Evolutionary conservation across 2,113 vertebrate species (phyloP), one percentile per base, ranked within the genome.

Genomic region (Takifugu bimaculatus): DNA sequence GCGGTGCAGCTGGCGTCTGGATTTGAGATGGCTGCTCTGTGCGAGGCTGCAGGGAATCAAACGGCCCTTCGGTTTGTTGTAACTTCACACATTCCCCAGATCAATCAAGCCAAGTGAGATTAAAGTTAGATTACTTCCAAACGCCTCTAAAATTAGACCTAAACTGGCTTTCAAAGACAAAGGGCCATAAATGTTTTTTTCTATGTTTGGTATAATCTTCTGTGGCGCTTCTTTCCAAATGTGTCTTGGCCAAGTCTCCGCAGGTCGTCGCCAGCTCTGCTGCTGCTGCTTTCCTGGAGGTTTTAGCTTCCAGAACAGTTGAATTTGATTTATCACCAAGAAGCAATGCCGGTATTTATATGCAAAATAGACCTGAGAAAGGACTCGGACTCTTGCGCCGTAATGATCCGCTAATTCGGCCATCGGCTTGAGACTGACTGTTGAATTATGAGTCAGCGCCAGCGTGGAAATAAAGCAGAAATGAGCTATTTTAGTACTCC

Each of bases 61-160:
- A 13, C 39, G 43, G 43, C 32, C 2, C 32, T 44, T 2, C 28
- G 2, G 43, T 57, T 42, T 20, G 13, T 15, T 45, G 42, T 35
- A 4, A 14, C 28, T 42, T 48, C 13, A 48, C 20, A n/a, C 26
- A 6, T 55, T 13, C 54, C 45, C 54, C n/a, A 20, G 11, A 70
- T 54, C 25, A 7, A 13, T 45, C 2, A 35, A 39, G 28, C 25
- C 25, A 48, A 6, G 35, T n/a, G 25, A 20, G 39, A n/a, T 28
- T 42, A 47, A 15, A 6, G 42, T 35, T 63, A n/a, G n/a, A 26
- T 45, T 13, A 15, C 44, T 45, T 15, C 11, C 44, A 45, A 68
- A 79, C 60, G 55, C 61, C 60, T 62, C 62, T 65, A 75, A 78
- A 72, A 74, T 63, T 72, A 73, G 63, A 11, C 51, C 60, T 65